Conservation (phyloP, 2,113 vertebrate genomes). For the Zootoca vivipara region DNA sequence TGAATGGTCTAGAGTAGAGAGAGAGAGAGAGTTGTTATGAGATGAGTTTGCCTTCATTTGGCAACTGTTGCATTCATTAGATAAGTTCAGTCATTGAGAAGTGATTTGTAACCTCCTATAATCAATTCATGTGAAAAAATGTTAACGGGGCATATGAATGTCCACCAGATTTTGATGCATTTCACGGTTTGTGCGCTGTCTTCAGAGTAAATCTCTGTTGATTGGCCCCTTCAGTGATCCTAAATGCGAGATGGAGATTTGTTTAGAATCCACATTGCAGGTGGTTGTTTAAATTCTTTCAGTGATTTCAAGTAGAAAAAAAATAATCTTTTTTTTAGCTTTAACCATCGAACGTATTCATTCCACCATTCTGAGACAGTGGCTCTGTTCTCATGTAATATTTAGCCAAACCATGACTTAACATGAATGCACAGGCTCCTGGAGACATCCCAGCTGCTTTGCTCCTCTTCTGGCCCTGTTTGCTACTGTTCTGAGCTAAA, state of each 20-base stretch:
- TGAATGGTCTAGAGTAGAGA: neutral
- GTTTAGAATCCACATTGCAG: neutral
- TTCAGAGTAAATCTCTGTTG: slow-evolving; percentile 6
- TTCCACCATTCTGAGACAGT: neutral
- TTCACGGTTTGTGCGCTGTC: neutral
- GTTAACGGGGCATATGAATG: neutral
- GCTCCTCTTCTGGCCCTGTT: too few relatives aligned
- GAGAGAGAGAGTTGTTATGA: neutral
- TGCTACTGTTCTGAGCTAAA: too few relatives aligned
- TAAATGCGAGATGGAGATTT: neutral
- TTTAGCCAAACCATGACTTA: too few relatives aligned
- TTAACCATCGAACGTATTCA: too few relatives aligned
- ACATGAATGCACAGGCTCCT: too few relatives aligned
- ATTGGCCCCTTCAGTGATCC: neutral
- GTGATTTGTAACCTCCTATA: neutral
- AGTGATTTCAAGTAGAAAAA: neutral
- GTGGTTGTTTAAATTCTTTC: neutral
- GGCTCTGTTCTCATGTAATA: too few relatives aligned
- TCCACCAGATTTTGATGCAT: neutral
- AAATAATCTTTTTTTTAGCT: neutral
- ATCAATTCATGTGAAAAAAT: neutral
- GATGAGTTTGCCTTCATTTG: neutral
- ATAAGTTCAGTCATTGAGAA: neutral
- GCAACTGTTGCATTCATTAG: neutral
- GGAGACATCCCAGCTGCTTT: too few relatives aligned